Conservation (phyloP, 1,140 invertebrate species). For the Drosophila tani region DNA sequence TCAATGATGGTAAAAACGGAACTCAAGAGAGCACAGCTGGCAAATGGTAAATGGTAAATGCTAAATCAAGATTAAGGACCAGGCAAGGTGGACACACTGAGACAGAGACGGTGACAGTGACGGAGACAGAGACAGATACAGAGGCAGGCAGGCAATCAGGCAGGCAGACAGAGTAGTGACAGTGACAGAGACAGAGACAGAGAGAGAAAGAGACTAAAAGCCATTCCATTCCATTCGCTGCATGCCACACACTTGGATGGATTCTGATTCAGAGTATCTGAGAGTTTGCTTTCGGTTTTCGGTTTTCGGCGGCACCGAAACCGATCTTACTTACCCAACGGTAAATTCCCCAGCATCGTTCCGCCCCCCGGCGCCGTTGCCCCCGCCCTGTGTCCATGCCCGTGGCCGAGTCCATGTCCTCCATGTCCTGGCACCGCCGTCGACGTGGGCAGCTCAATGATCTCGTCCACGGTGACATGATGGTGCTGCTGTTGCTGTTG, state of each 20-base stretch:
- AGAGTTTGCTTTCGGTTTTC: not conserved
- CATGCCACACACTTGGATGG: slow-evolving; percentile 52
- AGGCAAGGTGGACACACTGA: slow-evolving; percentile 27
- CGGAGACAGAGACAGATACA: slow-evolving; percentile 24
- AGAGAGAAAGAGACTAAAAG: slow-evolving; percentile 48
- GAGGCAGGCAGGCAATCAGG: slow-evolving; percentile 34
- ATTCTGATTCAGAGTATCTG: slow-evolving; percentile 6
- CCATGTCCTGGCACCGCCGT: slow-evolving; percentile 47
- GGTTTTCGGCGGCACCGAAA: slow-evolving; percentile 27
- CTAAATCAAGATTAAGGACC: slow-evolving; percentile 38
- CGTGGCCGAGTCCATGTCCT: slow-evolving; percentile 35
- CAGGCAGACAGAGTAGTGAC: slow-evolving; percentile 30
- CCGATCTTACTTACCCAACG: slow-evolving; percentile 77
- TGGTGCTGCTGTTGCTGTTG: slow-evolving; percentile 65
- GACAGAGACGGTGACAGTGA: slow-evolving; percentile 41
- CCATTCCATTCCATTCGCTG: slow-evolving; percentile 55
- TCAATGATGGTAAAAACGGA: slow-evolving; percentile 37
- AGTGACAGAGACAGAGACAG: slow-evolving; percentile 25
- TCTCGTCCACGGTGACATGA: slow-evolving; percentile 82
- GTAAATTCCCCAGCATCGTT: slow-evolving; percentile 83
- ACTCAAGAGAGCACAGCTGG: slow-evolving; percentile 63
- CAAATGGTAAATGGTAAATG: slow-evolving; percentile 9
- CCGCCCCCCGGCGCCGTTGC: slow-evolving; percentile 57
- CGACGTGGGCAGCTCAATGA: slow-evolving; percentile 80
- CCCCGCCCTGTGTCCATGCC: slow-evolving; percentile 22